Evolutionary conservation across 1,140 invertebrate genomes (phyloP), one percentile per base, ranked within the genome.

Genomic region (Tenebrio molitor): DNA sequence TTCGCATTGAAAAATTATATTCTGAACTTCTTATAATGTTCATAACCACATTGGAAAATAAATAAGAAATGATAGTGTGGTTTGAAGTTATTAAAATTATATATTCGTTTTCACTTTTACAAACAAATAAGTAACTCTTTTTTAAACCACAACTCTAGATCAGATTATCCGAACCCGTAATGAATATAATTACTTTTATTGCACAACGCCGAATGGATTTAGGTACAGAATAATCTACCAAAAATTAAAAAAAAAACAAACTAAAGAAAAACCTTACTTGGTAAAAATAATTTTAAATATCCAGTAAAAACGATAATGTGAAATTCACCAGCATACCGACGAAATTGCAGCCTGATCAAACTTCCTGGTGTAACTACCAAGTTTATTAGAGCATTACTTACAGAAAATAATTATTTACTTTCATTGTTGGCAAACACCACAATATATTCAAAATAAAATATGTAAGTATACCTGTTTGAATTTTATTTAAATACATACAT

Each of bases 81-180:
- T 14, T 58, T 58, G 21, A 58, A 58, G 50, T 58, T 58, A 58
- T 53, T n/a, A n/a, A n/a, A 25, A 53, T 53, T 53, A 53, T 12
- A 19, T 14, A 53, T 53, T 53, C 21, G 46, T 53, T 53, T 53
- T 53, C 21, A 46, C 42, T 46, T 46, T 46, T 46, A 46, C 14
- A 4, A 46, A 15, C 14, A 16, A n/a, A n/a, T 46, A 46, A 46
- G 17, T 46, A 46, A 46, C 42, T 16, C 42, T 46, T 46, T 17
- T 17, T 17, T 5, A 5, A 46, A 17, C 16, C 14, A 46, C 12
- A 46, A 46, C 12, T 5, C 2, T 39, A 12, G 25, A 29, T 29
- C 12, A 39, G 5, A 46, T 17, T 46, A 5, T 39, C n/a, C n/a
- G n/a, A 33, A 33, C 2, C 36, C 6, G 36, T 39, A 39, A 29